Evolutionary conservation across 2,113 vertebrate species (phyloP).

Genomic region (Rhynchomys soricoides): DNA sequence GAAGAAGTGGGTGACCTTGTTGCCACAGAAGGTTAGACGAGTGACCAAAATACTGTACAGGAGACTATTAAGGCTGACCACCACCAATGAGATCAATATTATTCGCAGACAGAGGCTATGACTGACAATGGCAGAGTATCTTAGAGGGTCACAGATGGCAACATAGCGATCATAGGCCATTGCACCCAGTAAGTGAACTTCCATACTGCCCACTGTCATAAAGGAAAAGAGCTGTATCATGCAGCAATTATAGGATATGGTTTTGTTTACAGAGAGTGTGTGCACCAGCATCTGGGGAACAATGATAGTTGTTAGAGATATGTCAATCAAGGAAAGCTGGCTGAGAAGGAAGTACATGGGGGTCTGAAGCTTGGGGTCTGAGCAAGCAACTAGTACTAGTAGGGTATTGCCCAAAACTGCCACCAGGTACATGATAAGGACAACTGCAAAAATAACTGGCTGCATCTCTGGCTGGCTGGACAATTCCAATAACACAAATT

Average conservation of each 20-base stretch:
- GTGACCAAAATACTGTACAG: conserved; percentile 67
- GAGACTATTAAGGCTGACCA: conserved; percentile 72
- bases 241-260: conserved; percentile 69
- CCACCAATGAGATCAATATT: conserved; percentile 59
- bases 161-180: conserved; percentile 78
- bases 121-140: conserved; percentile 69
- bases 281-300: conserved; percentile 77
- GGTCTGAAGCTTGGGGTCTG: conserved; percentile 72
- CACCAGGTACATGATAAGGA: conserved; percentile 74
- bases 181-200: conserved; percentile 75
- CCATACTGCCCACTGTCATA: conserved; percentile 77
- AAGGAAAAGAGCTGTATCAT: conserved; percentile 76
- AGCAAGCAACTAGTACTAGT: conserved; percentile 58
- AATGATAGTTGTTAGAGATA: conserved; percentile 72
- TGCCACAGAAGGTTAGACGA: conserved; percentile 72
- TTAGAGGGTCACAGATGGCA: conserved; percentile 77
- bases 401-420: conserved; percentile 67
- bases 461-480: conserved; percentile 60
- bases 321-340: conserved; percentile 73
- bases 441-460: conserved; percentile 61
- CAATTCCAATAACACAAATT: conserved; percentile 77
- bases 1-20: conserved; percentile 78
- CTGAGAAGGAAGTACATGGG: conserved; percentile 80
- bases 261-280: conserved; percentile 48
- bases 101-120: conserved; percentile 55